phyloP scores from a whole-genome alignment of 2,888 invertebrate species.

The Fragum whitleyi region DNA sequence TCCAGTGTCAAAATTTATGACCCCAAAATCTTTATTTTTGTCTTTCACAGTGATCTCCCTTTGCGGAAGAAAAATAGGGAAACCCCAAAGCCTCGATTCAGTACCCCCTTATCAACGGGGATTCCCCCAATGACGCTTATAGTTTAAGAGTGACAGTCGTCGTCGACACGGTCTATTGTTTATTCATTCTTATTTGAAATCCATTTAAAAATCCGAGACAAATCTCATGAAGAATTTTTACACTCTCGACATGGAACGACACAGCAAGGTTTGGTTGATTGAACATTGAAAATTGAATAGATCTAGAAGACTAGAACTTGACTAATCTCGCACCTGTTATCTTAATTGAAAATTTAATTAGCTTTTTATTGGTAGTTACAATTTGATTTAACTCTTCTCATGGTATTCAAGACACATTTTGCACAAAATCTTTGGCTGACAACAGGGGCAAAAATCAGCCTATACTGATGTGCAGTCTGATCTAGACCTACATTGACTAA shows the following conservation, averaged over 20 bases:
- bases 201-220: conserved; percentile 8
- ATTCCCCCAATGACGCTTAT: conserved; percentile 46
- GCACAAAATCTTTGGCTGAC: no score
- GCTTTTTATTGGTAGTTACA: no score
- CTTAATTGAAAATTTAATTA: no score
- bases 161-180: conserved; percentile 19
- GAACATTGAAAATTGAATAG: no score
- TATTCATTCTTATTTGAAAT: conserved; percentile 17
- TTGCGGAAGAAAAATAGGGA: conserved; percentile 20
- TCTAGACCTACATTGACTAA: no score
- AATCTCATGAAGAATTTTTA: not conserved
- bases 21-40: not conserved
- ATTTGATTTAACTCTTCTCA: no score
- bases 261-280: conserved; percentile 18
- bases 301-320: no score
- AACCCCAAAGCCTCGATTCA: conserved; percentile 57
- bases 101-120: conserved; percentile 62
- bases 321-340: no score
- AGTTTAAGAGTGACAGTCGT: conserved; percentile 24
- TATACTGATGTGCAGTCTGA: no score
- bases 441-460: no score
- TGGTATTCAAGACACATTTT: no score
- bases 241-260: conserved; percentile 16
- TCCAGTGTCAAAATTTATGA: conserved; percentile 18
- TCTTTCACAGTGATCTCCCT: conserved; percentile 2